A percentile compares a stretch with the other conserved stretches of the same genome.
phyloP scores from a whole-genome alignment of 2,888 invertebrate genomes.

The Xestia xanthographa region DNA sequence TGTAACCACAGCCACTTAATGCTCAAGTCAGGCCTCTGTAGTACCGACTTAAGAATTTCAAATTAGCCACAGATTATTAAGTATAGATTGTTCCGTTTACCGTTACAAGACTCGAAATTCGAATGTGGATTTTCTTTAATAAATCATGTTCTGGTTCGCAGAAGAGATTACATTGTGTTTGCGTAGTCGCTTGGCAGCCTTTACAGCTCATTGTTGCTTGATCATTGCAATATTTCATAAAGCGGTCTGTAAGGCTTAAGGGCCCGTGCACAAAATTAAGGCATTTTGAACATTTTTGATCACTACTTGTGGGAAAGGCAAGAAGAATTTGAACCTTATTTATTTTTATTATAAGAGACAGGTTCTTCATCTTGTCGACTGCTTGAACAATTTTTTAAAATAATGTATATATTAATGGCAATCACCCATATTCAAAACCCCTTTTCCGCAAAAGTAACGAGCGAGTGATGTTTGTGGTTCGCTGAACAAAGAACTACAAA shows the following conservation, averaged over 20 bases:
- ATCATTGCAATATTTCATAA: constrained; percentile 74
- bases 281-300: no score
- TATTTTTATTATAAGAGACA: no score
- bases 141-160: constrained; percentile 79
- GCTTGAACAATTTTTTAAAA: no score
- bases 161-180: constrained; percentile 84
- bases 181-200: constrained; percentile 71
- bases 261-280: no score
- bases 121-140: constrained; percentile 79
- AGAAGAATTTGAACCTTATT: no score
- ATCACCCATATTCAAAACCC: no score
- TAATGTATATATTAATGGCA: no score
- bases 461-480: no score
- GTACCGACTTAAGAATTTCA: constrained; percentile 69
- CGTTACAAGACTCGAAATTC: constrained; percentile 76
- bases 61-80: constrained; percentile 75
- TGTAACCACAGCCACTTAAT: constrained; percentile 49
- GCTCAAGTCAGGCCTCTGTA: constrained; percentile 56
- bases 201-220: constrained; percentile 80
- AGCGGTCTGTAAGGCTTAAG: constrained; percentile 63
- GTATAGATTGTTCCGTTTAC: constrained; percentile 73
- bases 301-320: no score
- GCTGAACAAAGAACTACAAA: no score
- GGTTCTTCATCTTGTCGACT: no score
- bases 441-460: no score